Evolutionary conservation across 1,140 invertebrate genomes (phyloP).

Genomic region (Heterodera carotae): DNA sequence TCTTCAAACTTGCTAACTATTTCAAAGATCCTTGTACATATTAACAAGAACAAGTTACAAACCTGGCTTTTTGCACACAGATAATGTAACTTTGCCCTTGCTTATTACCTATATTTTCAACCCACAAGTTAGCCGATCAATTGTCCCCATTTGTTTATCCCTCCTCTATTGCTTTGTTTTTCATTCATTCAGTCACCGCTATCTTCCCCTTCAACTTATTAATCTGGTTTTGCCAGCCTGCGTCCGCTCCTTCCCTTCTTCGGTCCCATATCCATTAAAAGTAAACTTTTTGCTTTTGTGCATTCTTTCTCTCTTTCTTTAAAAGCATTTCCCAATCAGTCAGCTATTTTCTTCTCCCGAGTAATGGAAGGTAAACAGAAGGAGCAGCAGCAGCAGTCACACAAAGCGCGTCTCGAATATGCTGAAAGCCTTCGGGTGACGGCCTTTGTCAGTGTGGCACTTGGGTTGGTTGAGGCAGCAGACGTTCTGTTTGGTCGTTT

Average conservation of each 20-base stretch:
- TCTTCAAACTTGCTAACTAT: too few relatives aligned
- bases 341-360: not conserved
- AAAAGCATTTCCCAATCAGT: not conserved
- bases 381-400: not conserved
- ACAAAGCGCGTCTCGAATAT: conserved; percentile 9
- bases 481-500: not conserved
- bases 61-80: too few relatives aligned
- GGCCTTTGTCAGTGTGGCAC: conserved; percentile 16
- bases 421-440: conserved; percentile 11
- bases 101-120: too few relatives aligned
- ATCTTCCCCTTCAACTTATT: not conserved
- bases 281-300: conserved; percentile 7
- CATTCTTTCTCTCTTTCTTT: too few relatives aligned
- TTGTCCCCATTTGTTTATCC: not conserved
- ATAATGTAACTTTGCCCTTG: too few relatives aligned
- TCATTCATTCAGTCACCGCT: not conserved
- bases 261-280: not conserved
- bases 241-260: not conserved
- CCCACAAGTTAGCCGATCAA: too few relatives aligned
- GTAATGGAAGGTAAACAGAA: too few relatives aligned
- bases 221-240: not conserved
- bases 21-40: too few relatives aligned
- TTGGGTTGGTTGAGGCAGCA: conserved; percentile 2
- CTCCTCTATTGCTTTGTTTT: not conserved
- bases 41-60: too few relatives aligned